Base-by-base conservation (phyloP, 2,113 vertebrate genomes). In the Percina caprodes region DNA sequence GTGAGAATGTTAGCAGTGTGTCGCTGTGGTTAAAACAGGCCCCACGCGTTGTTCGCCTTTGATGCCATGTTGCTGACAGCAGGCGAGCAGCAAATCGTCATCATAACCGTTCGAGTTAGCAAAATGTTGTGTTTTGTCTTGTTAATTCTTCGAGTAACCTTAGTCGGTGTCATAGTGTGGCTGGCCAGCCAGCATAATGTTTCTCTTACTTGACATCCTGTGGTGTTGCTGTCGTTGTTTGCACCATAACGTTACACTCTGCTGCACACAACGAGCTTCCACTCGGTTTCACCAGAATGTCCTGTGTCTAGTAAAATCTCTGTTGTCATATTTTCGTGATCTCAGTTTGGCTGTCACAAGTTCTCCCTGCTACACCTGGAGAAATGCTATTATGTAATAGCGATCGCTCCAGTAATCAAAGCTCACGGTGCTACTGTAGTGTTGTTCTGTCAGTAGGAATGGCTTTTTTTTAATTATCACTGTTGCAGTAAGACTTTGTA, bases 21-120 rank as follows among this genome's bases (percentile, higher is more conserved):
- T 48, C n/a, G 78, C 54, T 71, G 79, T 77, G 71, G 72, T 80
- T 2, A 54, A 65, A 86, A 79, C 85, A 83, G 93, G 92, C 89
- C 93, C 89, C 91, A 89, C 89, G 89, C 90, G 87, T 91, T 75
- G 82, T 49, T 89, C 84, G 88, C 71, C 73, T 79, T 82, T 86
- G 66, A 83, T 86, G 85, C 75, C 84, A 80, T 83, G 85, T 83
- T 86, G 88, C 82, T 90, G 86, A 87, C 85, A 90, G 81, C 82
- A 74, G 71, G 13, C 30, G 46, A 84, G 74, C 71, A 49, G 65
- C 54, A 4, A 3, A 19, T 86, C 71, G 15, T 39, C 52, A 24
- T 39, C 51, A 62, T 8, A 10, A 8, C 9, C 16, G 49, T 45
- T 2, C 2, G 26, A 39, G 0, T 77, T 60, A 46, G 35, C 35